phyloP scores from a whole-genome alignment of 2,888 invertebrate genomes.

The Limnephilus lunatus region DNA sequence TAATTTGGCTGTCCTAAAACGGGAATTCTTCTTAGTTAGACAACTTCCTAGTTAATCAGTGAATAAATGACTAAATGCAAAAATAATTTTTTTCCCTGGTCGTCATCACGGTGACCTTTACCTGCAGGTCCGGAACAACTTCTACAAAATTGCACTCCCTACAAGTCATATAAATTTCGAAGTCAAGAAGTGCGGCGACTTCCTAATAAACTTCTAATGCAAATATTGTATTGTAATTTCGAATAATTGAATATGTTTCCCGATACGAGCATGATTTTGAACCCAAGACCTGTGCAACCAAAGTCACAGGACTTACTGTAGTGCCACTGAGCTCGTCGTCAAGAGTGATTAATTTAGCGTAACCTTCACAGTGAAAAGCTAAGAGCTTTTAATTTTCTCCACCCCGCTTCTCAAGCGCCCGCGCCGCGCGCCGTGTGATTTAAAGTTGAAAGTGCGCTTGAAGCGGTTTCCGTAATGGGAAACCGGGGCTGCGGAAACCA shows the following conservation, averaged over 20 bases:
- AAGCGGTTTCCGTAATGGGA: constrained; percentile 38
- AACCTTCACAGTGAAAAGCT: not conserved
- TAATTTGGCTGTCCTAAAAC: no score
- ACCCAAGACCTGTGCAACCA: not conserved
- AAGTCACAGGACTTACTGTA: not conserved
- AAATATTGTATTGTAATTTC: no score
- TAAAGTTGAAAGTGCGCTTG: not conserved
- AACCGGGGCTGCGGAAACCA: constrained; percentile 25
- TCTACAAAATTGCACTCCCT: no score
- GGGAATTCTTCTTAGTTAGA: no score
- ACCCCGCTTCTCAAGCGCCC: not conserved
- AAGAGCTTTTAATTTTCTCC: not conserved
- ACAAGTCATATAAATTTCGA: no score
- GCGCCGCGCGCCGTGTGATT: not conserved
- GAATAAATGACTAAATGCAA: no score
- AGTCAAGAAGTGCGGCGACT: no score
- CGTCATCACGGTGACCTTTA: no score
- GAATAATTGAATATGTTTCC: not conserved
- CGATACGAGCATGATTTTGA: not conserved
- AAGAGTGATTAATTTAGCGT: not conserved
- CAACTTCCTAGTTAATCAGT: no score
- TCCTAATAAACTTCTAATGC: no score
- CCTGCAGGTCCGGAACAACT: no score
- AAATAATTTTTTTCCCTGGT: no score
- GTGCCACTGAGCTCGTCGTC: not conserved